Base-by-base conservation (phyloP, 2,888 invertebrate genomes). In the Drosophila birchii region DNA sequence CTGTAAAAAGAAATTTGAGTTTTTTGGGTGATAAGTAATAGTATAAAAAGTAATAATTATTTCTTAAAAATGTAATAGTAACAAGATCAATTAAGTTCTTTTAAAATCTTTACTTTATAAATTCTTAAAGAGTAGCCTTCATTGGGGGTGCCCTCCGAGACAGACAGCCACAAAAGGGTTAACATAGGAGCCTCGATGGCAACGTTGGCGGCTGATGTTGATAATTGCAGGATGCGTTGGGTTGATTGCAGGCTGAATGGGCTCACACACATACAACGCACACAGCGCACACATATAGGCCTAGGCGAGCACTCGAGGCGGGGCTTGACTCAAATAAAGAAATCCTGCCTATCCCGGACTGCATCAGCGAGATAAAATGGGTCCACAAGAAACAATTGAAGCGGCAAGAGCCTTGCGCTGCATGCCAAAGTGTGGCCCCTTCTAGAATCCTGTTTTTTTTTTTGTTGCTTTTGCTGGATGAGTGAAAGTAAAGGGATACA, bases 401-500 rank as follows among this genome's bases (percentile, higher is more conserved):
- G 69, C 70, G 61, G 64, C 72, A 62, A 77, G 70, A 81, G 64
- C 75, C 55, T 53, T 75, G 79, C 53, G 73, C 57, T 51, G 64
- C 51, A 56, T 57, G 62, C 57, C 68, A 38, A 70, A 72, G 71
- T 71, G 71, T 64, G 66, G 18, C 2, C 29, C 43, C 32, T 38
- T 18, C 20, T 41, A 14, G 38, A 20, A 20, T 49, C 32, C 9
- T 20, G 49, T 44, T 43, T 43, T 44, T 34, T 20, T 23, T 2
- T 23, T 32, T 23, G 20, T 32, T 23, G n/a, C n/a, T 41, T 29
- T 29, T 51, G 18, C 54, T 56, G 12, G 26, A 32, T 45, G 75
- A 90, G 86, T 84, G 89, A 91, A 89, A 91, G 91, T 90, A 86
- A 89, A 69, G 84, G 87, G 87, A 78, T 80, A 74, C 76, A 83